Evolutionary conservation across 2,797 vertebrate genomes (phyloP), one percentile per base, ranked within the genome.

Genomic region (Sylvilagus floridanus): DNA sequence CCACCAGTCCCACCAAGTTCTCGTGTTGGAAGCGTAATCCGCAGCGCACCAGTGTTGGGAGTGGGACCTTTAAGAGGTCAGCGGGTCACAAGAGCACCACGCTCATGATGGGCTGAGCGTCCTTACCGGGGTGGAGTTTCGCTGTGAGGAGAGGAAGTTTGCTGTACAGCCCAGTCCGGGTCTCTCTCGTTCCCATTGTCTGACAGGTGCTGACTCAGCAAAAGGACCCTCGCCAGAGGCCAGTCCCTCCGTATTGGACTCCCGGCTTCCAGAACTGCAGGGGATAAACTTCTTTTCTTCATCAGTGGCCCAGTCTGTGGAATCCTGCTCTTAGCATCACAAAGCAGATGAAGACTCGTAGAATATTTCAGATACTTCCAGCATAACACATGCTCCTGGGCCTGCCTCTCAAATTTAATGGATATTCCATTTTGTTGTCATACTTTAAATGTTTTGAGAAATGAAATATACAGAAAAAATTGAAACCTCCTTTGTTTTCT

Each of bases 361-460:
- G 10, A 84, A 35, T 28, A 77, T 17, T 78, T 77, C 50, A 75
- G 32, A 60, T 75, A 85, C 76, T 83, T 90, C 75, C 54, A 83
- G 26, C 7, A 79, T 21, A 57, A 21, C 6, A 90, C 79, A 82
- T 78, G 21, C 28, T 84, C 11, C 4, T 30, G 47, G 35, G 37
- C 35, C 30, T 47, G 54, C 52, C 21, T 90, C 50, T 79, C 21
- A 2, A 96, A 57, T 94, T 65, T 71, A 83, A 79, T 50, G 72
- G 57, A 52, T 63, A 83, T 52, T 78, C 26, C 92, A 5, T 94
- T 84, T 72, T 93, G 26, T 68, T 52, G 75, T 35, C 62, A 22
- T 90, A 60, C 73, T 50, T 87, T 88, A 3, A 68, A 12, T n/a
- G 35, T 93, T 95, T 68, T 88, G 30, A 86, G 65, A 77, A 91